A percentile compares a stretch with the other conserved stretches of the same genome.
These are phyloP conservation scores for Xyrauchen texanus DNA, from an alignment of 2,113 vertebrate species.

Conservation along the genomic window DNA sequence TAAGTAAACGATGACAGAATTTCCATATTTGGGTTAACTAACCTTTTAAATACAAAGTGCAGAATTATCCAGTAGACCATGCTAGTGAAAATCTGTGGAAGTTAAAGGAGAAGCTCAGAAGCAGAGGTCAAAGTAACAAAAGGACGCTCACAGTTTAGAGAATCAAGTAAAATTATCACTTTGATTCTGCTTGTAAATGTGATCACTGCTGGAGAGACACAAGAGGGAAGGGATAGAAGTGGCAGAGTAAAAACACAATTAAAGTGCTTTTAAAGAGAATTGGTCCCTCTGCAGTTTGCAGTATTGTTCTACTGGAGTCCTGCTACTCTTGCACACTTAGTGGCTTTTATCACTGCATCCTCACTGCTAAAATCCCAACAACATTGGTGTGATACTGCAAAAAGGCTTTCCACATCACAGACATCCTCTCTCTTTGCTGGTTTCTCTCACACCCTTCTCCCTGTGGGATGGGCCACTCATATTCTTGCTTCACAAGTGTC, in stretches of 20 bases:
- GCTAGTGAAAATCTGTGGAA: conserved; percentile 73
- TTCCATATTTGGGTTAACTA: not conserved
- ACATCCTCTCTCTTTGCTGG: conserved; percentile 53
- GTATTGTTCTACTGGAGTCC: conserved; percentile 33
- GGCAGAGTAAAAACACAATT: conserved; percentile 66
- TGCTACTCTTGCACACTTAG: conserved; percentile 35
- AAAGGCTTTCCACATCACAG: conserved; percentile 70
- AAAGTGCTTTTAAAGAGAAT: conserved; percentile 63
- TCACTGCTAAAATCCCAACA: conserved; percentile 69
- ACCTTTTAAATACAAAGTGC: not conserved
- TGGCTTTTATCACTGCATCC: conserved; percentile 78
- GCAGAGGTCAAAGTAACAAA: conserved; percentile 68
- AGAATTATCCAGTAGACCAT: conserved; percentile 13
- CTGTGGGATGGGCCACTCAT: conserved; percentile 8
- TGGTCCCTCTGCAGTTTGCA: conserved; percentile 40
- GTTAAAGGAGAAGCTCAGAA: conserved; percentile 69
- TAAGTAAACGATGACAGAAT: too few species aligned
- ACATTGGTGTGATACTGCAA: conserved; percentile 67
- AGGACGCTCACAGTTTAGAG: conserved; percentile 68
- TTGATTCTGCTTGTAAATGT: conserved; percentile 67
- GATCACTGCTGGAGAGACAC: conserved; percentile 60
- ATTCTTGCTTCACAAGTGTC: conserved; percentile 46
- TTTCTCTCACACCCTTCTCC: conserved; percentile 59
- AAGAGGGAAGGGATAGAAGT: conserved; percentile 50
- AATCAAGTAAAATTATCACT: conserved; percentile 36